A percentile compares a stretch with the other conserved stretches of the same genome.
Evolutionary conservation across 2,888 invertebrate genomes (phyloP).

Genomic region (Biston betularia): DNA sequence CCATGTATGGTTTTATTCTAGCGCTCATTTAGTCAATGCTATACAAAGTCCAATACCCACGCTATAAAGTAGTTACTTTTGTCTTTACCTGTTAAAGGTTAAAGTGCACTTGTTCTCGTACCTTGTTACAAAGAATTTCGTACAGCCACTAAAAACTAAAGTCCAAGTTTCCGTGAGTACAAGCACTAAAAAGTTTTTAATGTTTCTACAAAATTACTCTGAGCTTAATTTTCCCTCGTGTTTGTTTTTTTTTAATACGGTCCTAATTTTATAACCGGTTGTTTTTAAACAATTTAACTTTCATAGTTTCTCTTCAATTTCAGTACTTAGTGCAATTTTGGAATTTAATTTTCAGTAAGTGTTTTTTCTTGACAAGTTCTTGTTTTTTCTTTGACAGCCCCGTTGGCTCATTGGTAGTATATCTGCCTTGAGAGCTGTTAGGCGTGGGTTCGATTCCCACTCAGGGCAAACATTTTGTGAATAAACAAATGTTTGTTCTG

Average conservation of each 20-base stretch:
- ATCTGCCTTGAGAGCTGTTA: too few relatives aligned
- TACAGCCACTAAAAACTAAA: constrained; percentile 10
- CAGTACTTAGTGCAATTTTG: constrained; percentile 1
- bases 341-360: not conserved
- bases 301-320: constrained; percentile 2
- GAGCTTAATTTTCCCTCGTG: not conserved
- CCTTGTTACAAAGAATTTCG: constrained; percentile 13
- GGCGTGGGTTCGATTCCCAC: too few relatives aligned
- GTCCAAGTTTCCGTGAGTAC: constrained; percentile 12
- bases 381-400: too few relatives aligned
- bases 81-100: constrained; percentile 4
- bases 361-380: too few relatives aligned
- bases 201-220: constrained; percentile 11
- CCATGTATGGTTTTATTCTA: too few relatives aligned
- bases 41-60: too few relatives aligned
- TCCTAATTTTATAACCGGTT: constrained; percentile 16
- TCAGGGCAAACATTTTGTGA: too few relatives aligned
- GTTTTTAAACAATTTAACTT: constrained; percentile 7
- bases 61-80: not conserved
- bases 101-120: not conserved
- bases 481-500: too few relatives aligned
- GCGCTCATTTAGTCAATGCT: too few relatives aligned
- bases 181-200: constrained; percentile 14
- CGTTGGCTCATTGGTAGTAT: too few relatives aligned
- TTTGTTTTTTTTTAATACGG: constrained; percentile 3